Conservation (phyloP, 2,888 invertebrate genomes). For the Lottia scabra region DNA sequence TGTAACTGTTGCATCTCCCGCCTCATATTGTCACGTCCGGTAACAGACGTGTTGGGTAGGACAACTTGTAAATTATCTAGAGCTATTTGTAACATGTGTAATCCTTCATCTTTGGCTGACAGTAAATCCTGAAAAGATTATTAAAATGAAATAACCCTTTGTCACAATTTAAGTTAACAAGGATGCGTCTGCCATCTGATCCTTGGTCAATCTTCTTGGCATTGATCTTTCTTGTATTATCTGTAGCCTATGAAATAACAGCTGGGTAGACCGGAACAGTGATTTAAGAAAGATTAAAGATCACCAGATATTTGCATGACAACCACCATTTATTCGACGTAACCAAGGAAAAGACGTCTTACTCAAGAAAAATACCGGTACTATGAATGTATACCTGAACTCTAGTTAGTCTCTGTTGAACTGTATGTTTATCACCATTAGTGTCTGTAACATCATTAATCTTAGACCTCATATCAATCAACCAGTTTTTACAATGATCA, state of each 20-base stretch:
- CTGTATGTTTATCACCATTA: slow-evolving; percentile 86
- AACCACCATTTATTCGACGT: too few relatives aligned
- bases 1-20: slow-evolving; percentile 84
- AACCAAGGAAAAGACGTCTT: too few relatives aligned
- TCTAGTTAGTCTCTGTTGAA: slow-evolving; percentile 83
- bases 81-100: slow-evolving; percentile 61
- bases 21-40: slow-evolving; percentile 88
- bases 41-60: slow-evolving; percentile 87
- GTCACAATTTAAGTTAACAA: too few relatives aligned
- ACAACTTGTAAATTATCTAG: slow-evolving; percentile 64
- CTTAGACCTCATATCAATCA: slow-evolving; percentile 69
- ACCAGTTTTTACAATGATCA: slow-evolving; percentile 57
- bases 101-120: slow-evolving; percentile 60
- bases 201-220: too few relatives aligned
- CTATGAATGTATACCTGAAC: slow-evolving; percentile 73
- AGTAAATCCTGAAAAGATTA: slow-evolving; percentile 51
- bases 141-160: too few relatives aligned
- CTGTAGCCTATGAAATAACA: too few relatives aligned
- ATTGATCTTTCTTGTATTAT: too few relatives aligned
- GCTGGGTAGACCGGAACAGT: too few relatives aligned
- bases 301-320: too few relatives aligned
- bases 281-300: too few relatives aligned
- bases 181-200: too few relatives aligned
- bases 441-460: slow-evolving; percentile 83
- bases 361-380: too few relatives aligned